Conservation (phyloP, 2,113 vertebrate species). For the Cinclus mexicanus region DNA sequence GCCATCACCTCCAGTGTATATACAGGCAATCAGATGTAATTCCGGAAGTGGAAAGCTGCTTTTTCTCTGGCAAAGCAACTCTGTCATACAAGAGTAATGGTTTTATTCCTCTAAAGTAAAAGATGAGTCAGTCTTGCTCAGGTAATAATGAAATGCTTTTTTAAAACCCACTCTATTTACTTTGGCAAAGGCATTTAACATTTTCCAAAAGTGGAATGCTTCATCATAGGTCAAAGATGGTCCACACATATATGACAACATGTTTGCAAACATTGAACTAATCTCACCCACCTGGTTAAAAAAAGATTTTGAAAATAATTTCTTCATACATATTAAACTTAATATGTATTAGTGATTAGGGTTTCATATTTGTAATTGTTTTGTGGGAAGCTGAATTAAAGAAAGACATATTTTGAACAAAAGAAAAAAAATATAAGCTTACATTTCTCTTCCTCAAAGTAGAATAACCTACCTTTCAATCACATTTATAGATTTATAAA, state of each 20-base stretch:
- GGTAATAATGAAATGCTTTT: background rate
- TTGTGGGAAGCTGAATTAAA: conserved; percentile 2
- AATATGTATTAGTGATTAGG: background rate
- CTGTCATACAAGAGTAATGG: background rate
- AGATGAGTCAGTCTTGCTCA: background rate
- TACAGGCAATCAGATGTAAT: background rate
- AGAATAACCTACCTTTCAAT: conserved; percentile 55
- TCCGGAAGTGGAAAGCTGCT: background rate
- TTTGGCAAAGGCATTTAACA: background rate
- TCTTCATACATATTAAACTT: background rate
- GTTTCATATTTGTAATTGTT: background rate
- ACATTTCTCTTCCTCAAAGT: conserved; percentile 25
- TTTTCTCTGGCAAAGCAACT: background rate
- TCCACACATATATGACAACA: background rate
- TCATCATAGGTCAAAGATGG: background rate
- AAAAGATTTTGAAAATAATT: background rate
- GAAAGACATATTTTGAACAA: background rate
- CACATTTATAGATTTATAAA: conserved; percentile 7
- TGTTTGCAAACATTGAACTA: background rate
- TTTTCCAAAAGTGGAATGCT: background rate
- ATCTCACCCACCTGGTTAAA: background rate
- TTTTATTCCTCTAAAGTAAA: background rate
- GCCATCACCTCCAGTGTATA: background rate
- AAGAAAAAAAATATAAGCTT: background rate
- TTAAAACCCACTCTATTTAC: background rate